Conservation (phyloP, 2,888 invertebrate species). For the Oscheius sp. region DNA sequence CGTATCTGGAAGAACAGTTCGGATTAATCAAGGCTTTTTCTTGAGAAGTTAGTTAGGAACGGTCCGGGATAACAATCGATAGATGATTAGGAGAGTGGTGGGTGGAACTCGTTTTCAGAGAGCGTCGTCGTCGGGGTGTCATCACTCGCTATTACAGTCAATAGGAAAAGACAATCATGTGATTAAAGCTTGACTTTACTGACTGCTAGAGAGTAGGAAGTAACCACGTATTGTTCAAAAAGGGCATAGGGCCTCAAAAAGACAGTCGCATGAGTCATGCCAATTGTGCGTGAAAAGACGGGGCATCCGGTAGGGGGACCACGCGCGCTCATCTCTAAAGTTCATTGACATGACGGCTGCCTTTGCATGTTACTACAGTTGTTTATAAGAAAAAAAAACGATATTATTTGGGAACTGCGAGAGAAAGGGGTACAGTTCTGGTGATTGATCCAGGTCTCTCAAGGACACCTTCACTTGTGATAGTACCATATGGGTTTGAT, state of each 20-base stretch:
- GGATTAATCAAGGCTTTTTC: not conserved
- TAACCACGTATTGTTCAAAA: not conserved
- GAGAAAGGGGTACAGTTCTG: too few species aligned
- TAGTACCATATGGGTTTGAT: too few species aligned
- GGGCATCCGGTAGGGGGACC: slow-evolving; percentile 23
- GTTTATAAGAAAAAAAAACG: too few species aligned
- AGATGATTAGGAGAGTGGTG: slow-evolving; percentile 34
- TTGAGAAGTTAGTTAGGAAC: slow-evolving; percentile 14
- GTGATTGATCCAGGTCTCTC: too few species aligned
- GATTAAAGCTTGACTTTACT: slow-evolving; percentile 14
- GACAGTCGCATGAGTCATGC: not conserved
- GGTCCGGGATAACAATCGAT: slow-evolving; percentile 29
- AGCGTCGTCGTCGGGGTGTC: slow-evolving; percentile 25
- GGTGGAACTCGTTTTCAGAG: slow-evolving; percentile 26
- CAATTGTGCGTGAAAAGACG: not conserved
- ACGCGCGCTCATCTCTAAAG: not conserved
- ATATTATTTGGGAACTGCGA: too few species aligned
- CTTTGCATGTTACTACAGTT: too few species aligned
- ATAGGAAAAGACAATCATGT: slow-evolving; percentile 34
- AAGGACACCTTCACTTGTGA: too few species aligned
- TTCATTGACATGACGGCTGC: slow-evolving; percentile 13
- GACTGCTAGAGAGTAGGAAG: not conserved
- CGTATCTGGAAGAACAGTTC: not conserved
- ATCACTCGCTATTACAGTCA: slow-evolving; percentile 35
- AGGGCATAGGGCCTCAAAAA: slow-evolving; percentile 3